Evolutionary conservation across 2,888 invertebrate species (phyloP), one percentile per base, ranked within the genome.

Genomic region (Morpho deidamia): DNA sequence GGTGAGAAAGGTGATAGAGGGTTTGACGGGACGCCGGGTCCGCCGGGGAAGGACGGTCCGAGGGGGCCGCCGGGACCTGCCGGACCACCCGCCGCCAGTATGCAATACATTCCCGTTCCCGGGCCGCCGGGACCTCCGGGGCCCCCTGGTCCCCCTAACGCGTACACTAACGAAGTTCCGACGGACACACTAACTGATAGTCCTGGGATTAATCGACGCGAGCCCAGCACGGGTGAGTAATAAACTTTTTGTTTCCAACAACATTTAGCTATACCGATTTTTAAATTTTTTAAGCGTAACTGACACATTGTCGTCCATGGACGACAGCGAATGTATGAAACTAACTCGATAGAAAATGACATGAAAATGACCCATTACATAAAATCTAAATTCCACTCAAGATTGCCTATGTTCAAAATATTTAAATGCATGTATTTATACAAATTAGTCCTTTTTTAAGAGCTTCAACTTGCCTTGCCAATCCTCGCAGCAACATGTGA

Each of bases 51-150:
- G 49, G 89, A 90, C 2, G 90, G 92, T 5, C 91, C 92, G 3
- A 91, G 92, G 38, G 96, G 96, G 1, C 90, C 93, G 0, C 92
- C 94, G 0, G 94, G 94, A 11, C 90, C 91, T 0, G 88, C 93
- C 0, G 91, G 91, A n/a, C 58, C 72, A 8, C 75, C 83, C 1
- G 82, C 91, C 61, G 87, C 91, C 37, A 85, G 81, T 53, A 85
- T 91, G 51, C 91, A 93, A 66, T 95, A 94, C 76, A 89, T 95
- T 61, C 93, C 95, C 8, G 93, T 95, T 41, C 94, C 95, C 0
- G 96, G 96, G 0, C 92, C 93, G 0, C 93, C 94, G 1, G 94
- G 94, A 7, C 92, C 93, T 0, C 94, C 95, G 0, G 95, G 95
- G 1, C 91, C 93, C 0, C 94, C 93, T 0, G 78, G 76, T 1